Base-by-base conservation (phyloP, 2,888 invertebrate species). In the Sussaba pulchella region DNA sequence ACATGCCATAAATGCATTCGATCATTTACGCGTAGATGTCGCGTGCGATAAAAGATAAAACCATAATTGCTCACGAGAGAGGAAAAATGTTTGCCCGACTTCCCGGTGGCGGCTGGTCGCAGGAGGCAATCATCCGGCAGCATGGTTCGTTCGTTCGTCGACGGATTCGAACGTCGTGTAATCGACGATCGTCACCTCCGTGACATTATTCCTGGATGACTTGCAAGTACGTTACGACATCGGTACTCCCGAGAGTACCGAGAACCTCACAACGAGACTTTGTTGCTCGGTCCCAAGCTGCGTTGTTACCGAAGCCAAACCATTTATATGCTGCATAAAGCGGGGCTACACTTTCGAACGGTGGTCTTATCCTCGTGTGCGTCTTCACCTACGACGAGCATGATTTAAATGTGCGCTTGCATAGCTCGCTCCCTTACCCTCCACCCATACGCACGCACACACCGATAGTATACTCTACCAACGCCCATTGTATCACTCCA, bases 401-500 rank as follows among this genome's bases (percentile, higher is more conserved):
- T 17, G 57, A 6, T 31, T n/a, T 47, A 54, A 45, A 36, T 59
- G 45, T 50, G 66, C 67, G 43, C 21, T 19, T 36, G 45, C 24
- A 24, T 64, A 59, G 47, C 54, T 57, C 61, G 67, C 21, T n/a
- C 73, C 67, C 67, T n/a, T n/a, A 69, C 41, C 59, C 52, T 59
- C 63, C 67, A 39, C 72, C 45, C 59, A 45, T 31, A 39, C 69
- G 6, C 6, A 31, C 6, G 6, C 6, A 31, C 6, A 31, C 31
- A 54, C 59, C 31, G 52, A 43, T 26, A 19, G 54, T 57, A 24
- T 66, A 66, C 47, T 31, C 4, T 71, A 73, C 74, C 70, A 64
- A 69, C 67, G 69, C 81, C 87, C 84, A 88, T 90, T 89, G 87
- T 88, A 88, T 88, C 89, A 88, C 88, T 89, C 89, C 89, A 90